Evolutionary conservation across 2,797 vertebrate species (phyloP).

Genomic region (Spinibarbus caldwelli): DNA sequence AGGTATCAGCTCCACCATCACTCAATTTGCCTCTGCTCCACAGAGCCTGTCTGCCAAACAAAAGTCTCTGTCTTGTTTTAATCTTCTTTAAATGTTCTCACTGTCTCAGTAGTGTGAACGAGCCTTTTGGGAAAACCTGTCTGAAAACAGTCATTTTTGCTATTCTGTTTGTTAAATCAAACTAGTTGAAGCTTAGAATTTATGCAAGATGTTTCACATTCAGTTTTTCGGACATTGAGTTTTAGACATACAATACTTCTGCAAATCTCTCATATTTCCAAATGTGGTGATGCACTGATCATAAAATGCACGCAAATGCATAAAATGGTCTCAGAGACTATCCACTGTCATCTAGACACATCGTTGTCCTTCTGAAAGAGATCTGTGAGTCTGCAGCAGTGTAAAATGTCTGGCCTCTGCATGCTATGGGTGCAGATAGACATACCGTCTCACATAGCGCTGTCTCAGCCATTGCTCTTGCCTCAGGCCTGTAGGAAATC

Average conservation of each 20-base stretch:
- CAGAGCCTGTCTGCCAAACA: conserved; percentile 26
- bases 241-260: conserved; percentile 1
- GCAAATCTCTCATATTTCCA: not conserved
- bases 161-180: not conserved
- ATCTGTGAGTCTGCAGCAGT: conserved; percentile 26
- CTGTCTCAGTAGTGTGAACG: not conserved
- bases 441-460: conserved; percentile 11
- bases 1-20: conserved; percentile 21
- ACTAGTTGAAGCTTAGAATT: not conserved
- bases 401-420: conserved; percentile 2
- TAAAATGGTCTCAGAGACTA: not conserved
- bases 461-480: not conserved
- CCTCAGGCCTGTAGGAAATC: conserved; percentile 13
- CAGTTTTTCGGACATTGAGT: not conserved
- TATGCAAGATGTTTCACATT: not conserved
- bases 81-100: conserved; percentile 1
- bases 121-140: not conserved
- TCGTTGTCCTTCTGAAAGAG: conserved; percentile 11
- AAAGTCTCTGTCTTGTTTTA: not conserved
- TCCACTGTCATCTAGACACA: conserved; percentile 1
- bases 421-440: conserved; percentile 8
- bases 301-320: conserved; percentile 18
- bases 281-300: not conserved
- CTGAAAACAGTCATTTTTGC: not conserved
- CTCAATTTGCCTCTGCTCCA: conserved; percentile 7